Evolutionary conservation across 2,113 vertebrate genomes (phyloP).

Genomic region (Seriola dumerili): DNA sequence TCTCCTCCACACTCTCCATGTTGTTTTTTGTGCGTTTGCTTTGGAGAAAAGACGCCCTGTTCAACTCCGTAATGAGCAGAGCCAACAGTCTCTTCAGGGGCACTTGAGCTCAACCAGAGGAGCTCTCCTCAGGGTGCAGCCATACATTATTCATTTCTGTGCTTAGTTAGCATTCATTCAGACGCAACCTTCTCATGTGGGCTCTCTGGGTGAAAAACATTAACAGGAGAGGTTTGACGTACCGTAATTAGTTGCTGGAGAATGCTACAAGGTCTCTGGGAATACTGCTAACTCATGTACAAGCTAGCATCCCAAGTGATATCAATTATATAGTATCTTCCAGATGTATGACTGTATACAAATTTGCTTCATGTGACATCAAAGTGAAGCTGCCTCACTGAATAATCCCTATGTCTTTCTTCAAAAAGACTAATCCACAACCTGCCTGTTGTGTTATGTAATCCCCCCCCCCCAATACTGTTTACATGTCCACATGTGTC

Average conservation of each 20-base stretch:
- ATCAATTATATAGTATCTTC: conserved; percentile 9
- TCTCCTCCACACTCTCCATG: conserved; percentile 22
- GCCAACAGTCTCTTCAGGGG: conserved; percentile 62
- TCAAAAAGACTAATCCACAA: conserved; percentile 50
- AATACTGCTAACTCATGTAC: conserved; percentile 37
- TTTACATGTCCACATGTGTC: conserved; percentile 75
- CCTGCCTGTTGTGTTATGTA: conserved; percentile 50
- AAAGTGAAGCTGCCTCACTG: conserved; percentile 29
- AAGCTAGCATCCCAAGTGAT: not conserved
- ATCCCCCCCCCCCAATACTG: conserved; percentile 46
- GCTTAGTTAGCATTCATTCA: conserved; percentile 63
- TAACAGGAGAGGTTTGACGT: conserved; percentile 48
- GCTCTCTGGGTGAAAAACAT: conserved; percentile 45
- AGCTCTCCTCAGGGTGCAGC: conserved; percentile 40
- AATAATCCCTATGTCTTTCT: conserved; percentile 29
- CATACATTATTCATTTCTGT: conserved; percentile 72
- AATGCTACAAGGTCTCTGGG: conserved; percentile 26
- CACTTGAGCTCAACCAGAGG: conserved; percentile 65
- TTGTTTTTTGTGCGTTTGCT: conserved; percentile 20
- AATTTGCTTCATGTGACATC: conserved; percentile 46
- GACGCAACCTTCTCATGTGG: conserved; percentile 39
- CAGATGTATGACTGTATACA: conserved; percentile 22
- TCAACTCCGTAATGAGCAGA: conserved; percentile 60
- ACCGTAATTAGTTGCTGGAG: conserved; percentile 47
- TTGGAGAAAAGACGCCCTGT: conserved; percentile 27